Conservation (phyloP, 37 sponge, comb jelly and placozoan species). For the Sycon ciliatum region DNA sequence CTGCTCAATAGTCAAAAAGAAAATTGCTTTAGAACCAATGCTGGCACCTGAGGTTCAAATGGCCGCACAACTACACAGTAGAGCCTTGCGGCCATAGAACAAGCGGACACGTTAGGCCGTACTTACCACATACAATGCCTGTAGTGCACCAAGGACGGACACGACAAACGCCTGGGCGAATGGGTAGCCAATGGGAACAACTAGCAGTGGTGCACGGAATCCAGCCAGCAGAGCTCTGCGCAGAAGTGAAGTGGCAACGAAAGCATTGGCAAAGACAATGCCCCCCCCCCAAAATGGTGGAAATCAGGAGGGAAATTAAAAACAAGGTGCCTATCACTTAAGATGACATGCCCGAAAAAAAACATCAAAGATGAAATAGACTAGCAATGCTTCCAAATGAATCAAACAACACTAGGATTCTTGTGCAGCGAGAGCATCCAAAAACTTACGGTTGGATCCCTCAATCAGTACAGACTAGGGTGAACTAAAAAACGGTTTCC, state of each 20-base stretch:
- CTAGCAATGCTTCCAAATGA: neutral
- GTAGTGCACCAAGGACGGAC: constrained; percentile 27
- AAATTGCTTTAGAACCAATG: neutral
- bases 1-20: neutral
- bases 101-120: too few species aligned
- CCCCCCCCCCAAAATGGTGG: too few species aligned
- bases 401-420: neutral
- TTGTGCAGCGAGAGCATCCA: too few species aligned
- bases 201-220: constrained; percentile 22
- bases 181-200: constrained; percentile 19
- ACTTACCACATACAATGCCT: constrained; percentile 35
- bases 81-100: too few species aligned
- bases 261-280: too few species aligned
- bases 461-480: too few species aligned
- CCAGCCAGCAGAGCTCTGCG: constrained; percentile 33
- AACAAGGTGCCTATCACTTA: neutral
- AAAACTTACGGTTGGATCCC: too few species aligned
- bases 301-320: too few species aligned
- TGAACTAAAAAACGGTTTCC: too few species aligned
- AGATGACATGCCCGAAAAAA: neutral
- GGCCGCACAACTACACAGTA: too few species aligned
- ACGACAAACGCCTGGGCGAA: constrained; percentile 19
- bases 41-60: too few species aligned
- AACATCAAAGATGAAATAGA: neutral
- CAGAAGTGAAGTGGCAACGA: too few species aligned